Base-by-base conservation (phyloP, 1,140 invertebrate species). In the Whitmania pigra region DNA sequence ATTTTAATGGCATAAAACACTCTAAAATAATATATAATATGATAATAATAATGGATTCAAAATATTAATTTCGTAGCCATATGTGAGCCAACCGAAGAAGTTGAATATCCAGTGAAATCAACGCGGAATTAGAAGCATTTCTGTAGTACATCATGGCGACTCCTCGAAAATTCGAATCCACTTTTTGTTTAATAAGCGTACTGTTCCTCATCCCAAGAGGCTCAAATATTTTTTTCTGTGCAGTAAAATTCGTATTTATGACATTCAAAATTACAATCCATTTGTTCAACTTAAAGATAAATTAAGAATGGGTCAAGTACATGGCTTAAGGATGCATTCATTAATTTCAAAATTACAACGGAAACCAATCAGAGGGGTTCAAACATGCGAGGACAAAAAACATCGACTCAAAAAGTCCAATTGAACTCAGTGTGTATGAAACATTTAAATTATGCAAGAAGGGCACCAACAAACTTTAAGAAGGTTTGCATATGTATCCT, bases 1-100 rank as follows among this genome's bases (percentile, higher is more conserved):
- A 49, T 11, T 49, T 49, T 49, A 49, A 49, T 36, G 43, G 13
- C 5, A 63, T 63, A 63, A 31, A 63, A 13, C 57, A 25, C 22
- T n/a, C 22, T 63, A 63, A 63, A 63, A 63, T 63, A n/a, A n/a
- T n/a, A n/a, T n/a, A n/a, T n/a, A n/a, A n/a, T 31, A 63, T 63
- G 0, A 63, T 63, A 63, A 22, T 63, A 63, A 63, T 63, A 63
- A 63, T 1, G 2, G 7, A 25, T 31, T n/a, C n/a, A n/a, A 63
- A 25, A 22, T 25, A 22, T 13, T 11, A 63, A 11, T 31, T 63
- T 0, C 5, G 15, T 2, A 18, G 11, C 11, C 4, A 7, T 18
- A 31, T 3, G 20, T n/a, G 57, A 1, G 18, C 29, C 22, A 63
- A 25, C 29, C 29, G 22, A 13, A 63, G 57, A 25, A 25, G 57